phyloP scores from a whole-genome alignment of 2,888 invertebrate species.

The Dolichopus griseipennis region DNA sequence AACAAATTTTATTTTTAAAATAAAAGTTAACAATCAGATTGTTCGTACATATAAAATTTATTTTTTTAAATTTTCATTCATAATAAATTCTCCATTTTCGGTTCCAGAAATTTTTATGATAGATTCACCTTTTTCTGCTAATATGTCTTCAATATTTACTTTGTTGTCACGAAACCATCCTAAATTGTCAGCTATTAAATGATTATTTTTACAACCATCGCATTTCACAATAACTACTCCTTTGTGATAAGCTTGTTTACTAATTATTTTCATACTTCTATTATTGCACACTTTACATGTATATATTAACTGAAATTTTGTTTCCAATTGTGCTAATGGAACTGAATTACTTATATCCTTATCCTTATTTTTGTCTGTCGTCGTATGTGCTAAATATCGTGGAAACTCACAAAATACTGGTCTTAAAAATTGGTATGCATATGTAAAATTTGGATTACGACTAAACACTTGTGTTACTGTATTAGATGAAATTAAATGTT shows the following conservation, averaged over 20 bases:
- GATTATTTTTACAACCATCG: conserved; percentile 76
- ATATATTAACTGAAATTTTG: conserved; percentile 64
- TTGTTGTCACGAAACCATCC: conserved; percentile 85
- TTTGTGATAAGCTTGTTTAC: conserved; percentile 71
- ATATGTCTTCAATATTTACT: conserved; percentile 82
- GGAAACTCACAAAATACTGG: background rate
- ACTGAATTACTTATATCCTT: conserved; percentile 14
- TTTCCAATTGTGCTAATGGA: conserved; percentile 34
- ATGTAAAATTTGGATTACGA: background rate
- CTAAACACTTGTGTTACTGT: background rate
- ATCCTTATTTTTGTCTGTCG: background rate
- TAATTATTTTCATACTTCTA: conserved; percentile 69
- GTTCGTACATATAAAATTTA: background rate
- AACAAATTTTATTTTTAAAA: too few relatives aligned
- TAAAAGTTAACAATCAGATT: too few relatives aligned
- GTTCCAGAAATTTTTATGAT: conserved; percentile 49
- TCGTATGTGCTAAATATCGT: background rate
- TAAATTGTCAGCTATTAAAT: conserved; percentile 92
- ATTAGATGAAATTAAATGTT: conserved; percentile 12
- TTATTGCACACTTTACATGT: conserved; percentile 84
- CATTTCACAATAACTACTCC: conserved; percentile 91
- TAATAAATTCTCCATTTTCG: background rate
- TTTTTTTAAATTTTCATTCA: background rate
- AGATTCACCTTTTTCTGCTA: conserved; percentile 77
- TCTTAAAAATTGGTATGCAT: conserved; percentile 9